Conservation (phyloP, 1,140 invertebrate species). For the Penaeus vannamei region DNA sequence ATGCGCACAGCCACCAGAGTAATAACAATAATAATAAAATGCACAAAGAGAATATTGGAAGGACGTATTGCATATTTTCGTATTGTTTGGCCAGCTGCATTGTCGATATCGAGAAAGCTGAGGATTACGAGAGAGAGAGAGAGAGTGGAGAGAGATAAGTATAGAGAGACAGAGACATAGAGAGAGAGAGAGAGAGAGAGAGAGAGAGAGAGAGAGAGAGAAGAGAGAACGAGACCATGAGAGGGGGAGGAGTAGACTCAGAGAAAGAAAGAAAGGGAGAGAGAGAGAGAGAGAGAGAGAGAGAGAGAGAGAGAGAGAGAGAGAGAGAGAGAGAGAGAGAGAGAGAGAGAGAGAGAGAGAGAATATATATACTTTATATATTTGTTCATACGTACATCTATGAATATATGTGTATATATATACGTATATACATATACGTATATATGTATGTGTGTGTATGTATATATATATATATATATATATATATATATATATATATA, state of each 20-base stretch:
- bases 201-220: background rate
- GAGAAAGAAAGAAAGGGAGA: background rate
- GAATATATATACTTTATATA: background rate
- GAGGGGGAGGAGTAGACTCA: background rate
- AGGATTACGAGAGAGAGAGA: background rate
- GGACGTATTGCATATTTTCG: too few species aligned
- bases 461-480: slow-evolving; percentile 28
- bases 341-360: background rate
- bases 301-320: slow-evolving; percentile 9
- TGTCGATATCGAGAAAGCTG: background rate
- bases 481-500: background rate
- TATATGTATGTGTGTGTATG: slow-evolving; percentile 1
- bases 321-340: background rate
- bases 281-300: background rate
- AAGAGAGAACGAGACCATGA: background rate
- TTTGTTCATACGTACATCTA: background rate
- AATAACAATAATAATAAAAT: too few species aligned
- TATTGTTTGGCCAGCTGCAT: too few species aligned
- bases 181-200: background rate
- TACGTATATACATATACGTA: slow-evolving; percentile 5
- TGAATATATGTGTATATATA: slow-evolving; percentile 15
- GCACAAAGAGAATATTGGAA: too few species aligned
- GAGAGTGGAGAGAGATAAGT: too few species aligned
- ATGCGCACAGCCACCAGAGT: too few species aligned
- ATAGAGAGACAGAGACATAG: too few species aligned